Conservation (phyloP, 2,797 vertebrate genomes). For the Micromesistius poutassou region DNA sequence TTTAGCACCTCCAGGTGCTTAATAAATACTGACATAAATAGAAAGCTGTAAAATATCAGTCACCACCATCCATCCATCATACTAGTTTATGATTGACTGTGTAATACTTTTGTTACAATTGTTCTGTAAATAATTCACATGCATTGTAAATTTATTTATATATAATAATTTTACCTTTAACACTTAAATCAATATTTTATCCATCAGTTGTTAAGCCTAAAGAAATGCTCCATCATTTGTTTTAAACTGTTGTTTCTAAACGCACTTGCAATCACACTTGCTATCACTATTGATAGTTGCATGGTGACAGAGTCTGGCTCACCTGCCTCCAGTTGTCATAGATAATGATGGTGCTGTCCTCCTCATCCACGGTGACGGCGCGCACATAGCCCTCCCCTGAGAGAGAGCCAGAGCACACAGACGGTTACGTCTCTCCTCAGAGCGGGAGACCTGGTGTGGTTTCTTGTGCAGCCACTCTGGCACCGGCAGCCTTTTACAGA, state of each 20-base stretch:
- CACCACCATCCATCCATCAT: background rate
- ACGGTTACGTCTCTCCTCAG: background rate
- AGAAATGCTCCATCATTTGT: background rate
- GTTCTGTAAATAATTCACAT: background rate
- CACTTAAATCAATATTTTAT: too few relatives aligned
- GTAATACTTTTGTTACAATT: background rate
- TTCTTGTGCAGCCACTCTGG: background rate
- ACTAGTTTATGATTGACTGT: background rate
- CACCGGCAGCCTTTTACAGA: background rate
- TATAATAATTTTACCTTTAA: background rate
- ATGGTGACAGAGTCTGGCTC: conserved; percentile 44
- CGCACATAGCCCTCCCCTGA: conserved; percentile 83
- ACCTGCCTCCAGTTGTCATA: conserved; percentile 94
- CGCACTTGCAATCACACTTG: background rate
- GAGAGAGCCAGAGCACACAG: conserved; percentile 3
- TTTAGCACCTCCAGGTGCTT: background rate
- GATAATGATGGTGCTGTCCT: conserved; percentile 83
- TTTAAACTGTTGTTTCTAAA: background rate
- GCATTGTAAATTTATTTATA: background rate
- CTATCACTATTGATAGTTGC: background rate
- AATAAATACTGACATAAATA: conserved; percentile 1
- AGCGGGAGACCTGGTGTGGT: background rate
- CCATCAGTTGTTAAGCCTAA: background rate
- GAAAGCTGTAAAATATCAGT: background rate
- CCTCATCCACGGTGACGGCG: conserved; percentile 81